Base-by-base conservation (phyloP, 2,888 invertebrate genomes). In the Stenodera caucasica region DNA sequence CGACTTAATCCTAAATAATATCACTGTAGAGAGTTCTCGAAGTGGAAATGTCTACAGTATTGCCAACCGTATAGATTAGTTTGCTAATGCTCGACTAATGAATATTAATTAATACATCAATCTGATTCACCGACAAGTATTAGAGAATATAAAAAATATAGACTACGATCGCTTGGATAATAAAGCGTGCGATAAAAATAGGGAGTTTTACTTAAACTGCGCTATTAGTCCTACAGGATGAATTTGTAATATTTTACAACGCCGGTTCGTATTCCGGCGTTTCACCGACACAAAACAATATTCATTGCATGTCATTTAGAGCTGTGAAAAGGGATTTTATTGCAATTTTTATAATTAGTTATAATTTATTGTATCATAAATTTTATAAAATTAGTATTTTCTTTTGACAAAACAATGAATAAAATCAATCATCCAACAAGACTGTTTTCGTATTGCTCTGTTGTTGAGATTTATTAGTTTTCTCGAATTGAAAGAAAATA, bases 1-100 rank as follows among this genome's bases (percentile, higher is more conserved):
- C 9, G 21, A 23, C n/a, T 23, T 45, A 45, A 45, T 45, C 45
- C 45, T 45, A 45, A 45, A 45, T 45, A 45, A 45, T 45, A 45
- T 45, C 45, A 21, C 45, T 12, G n/a, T 45, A n/a, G 45, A 45
- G 45, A 23, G 12, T 23, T 45, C 12, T 21, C 4, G 21, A 12
- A 12, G 12, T 45, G 23, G 45, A 23, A 45, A 45, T 45, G 6
- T 45, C 12, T 7, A n/a, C 45, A 45, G 12, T 45, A 45, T 45
- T 45, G 23, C 45, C 18, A 45, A 45, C 15, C 21, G 45, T 45
- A 23, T 23, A 23, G 45, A 45, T 45, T 23, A 23, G n/a, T 21
- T 45, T 9, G 2, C 23, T 21, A 23, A 45, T 21, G 15, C 45
- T 45, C 9, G 21, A 45, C 21, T 45, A 45, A 45, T 45, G 23